Conservation (phyloP, 2,113 vertebrate species). For the Canis aureus region DNA sequence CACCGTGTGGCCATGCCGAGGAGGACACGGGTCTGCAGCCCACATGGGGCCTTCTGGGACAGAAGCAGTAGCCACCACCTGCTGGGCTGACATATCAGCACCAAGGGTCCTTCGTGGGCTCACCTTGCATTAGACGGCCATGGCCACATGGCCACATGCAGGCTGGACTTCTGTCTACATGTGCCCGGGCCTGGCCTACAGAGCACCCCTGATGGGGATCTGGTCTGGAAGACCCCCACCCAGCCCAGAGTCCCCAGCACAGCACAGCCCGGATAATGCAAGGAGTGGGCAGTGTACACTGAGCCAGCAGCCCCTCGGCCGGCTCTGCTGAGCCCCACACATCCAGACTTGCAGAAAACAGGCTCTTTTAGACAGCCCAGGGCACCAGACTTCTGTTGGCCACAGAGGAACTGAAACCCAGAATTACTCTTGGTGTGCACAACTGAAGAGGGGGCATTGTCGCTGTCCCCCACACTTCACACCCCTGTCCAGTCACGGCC, state of each 20-base stretch:
- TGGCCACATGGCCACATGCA: background rate
- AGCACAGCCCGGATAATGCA: background rate
- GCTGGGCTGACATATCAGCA: background rate
- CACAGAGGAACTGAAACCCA: background rate
- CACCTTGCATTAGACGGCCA: background rate
- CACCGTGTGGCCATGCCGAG: background rate
- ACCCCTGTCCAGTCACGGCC: background rate
- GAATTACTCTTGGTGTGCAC: background rate
- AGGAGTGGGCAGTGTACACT: background rate
- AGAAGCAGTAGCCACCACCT: background rate
- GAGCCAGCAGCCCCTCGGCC: background rate
- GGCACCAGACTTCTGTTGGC: background rate
- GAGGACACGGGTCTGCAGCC: background rate
- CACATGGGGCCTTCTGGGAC: background rate
- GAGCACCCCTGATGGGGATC: too few relatives aligned
- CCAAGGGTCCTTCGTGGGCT: background rate
- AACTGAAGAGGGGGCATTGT: background rate
- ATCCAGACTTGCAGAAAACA: background rate
- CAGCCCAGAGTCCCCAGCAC: background rate
- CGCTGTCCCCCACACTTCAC: background rate
- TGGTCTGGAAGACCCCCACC: background rate
- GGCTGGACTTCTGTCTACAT: background rate
- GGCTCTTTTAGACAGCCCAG: accelerated
- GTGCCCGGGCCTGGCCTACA: too few relatives aligned
- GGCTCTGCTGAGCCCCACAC: background rate